Evolutionary conservation across 2,888 invertebrate species (phyloP).

Genomic region (Hoplodrina blanda): DNA sequence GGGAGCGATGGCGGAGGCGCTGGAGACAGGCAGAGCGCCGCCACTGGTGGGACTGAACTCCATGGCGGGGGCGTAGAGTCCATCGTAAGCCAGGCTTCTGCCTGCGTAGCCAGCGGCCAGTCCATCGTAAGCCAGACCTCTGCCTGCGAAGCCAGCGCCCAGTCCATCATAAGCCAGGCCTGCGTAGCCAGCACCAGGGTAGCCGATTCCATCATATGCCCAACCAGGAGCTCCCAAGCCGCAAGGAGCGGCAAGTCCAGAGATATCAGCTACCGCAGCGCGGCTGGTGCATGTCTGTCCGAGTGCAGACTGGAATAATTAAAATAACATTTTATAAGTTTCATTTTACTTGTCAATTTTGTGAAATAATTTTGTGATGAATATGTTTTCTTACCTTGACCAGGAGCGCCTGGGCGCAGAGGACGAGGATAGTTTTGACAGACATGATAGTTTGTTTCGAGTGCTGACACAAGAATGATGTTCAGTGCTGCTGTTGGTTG

Average conservation of each 20-base stretch:
- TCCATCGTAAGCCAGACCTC: too few relatives aligned
- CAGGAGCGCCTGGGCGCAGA: conserved; percentile 49
- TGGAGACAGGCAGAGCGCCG: neutral
- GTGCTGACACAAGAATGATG: conserved; percentile 31
- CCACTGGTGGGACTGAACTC: neutral
- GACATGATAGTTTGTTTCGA: conserved; percentile 64
- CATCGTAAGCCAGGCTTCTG: conserved; percentile 36
- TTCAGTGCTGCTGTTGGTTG: neutral
- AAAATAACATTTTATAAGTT: neutral
- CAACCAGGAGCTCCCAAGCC: too few relatives aligned
- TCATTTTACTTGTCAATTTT: too few relatives aligned
- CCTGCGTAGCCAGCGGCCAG: neutral
- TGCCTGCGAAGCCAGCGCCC: neutral
- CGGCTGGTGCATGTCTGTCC: neutral
- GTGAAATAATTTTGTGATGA: too few relatives aligned
- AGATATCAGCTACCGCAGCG: neutral
- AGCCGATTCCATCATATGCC: neutral
- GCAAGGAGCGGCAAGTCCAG: conserved; percentile 3
- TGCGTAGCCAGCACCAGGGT: neutral
- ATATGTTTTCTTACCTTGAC: conserved; percentile 21
- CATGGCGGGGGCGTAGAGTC: conserved; percentile 35
- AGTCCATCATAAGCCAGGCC: too few relatives aligned
- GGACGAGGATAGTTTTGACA: conserved; percentile 63
- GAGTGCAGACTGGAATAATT: conserved; percentile 3
- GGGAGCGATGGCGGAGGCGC: neutral